phyloP scores from a whole-genome alignment of 2,888 invertebrate genomes.

The Barypeithes pellucidus region DNA sequence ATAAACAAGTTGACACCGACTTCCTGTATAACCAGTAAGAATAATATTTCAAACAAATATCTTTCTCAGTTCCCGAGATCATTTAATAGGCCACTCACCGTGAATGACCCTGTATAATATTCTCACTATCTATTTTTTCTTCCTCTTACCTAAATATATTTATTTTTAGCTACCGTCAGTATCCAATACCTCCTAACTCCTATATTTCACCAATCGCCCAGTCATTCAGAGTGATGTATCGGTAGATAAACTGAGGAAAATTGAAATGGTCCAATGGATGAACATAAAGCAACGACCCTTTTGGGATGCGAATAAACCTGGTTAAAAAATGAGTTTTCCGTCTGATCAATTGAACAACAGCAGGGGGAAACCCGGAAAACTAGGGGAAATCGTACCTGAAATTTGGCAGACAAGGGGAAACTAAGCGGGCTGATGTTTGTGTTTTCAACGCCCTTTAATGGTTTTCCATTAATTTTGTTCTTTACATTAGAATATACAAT shows the following conservation, averaged over 20 bases:
- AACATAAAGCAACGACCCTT: slow-evolving; percentile 27
- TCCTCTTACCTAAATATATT: neutral
- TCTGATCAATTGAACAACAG: slow-evolving; percentile 62
- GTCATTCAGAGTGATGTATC: neutral
- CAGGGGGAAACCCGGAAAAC: slow-evolving; percentile 50
- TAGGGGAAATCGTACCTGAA: slow-evolving; percentile 32
- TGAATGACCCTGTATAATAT: too few relatives aligned
- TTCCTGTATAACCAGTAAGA: too few relatives aligned
- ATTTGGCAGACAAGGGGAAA: slow-evolving; percentile 5
- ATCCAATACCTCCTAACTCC: neutral
- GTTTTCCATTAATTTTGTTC: slow-evolving; percentile 23
- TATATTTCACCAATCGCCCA: slow-evolving; percentile 1
- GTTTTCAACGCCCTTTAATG: slow-evolving; percentile 23
- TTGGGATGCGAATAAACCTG: slow-evolving; percentile 40
- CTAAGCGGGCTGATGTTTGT: slow-evolving; percentile 13
- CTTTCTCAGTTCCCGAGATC: too few relatives aligned
- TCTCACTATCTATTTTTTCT: too few relatives aligned
- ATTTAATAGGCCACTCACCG: too few relatives aligned
- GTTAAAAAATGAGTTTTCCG: slow-evolving; percentile 62
- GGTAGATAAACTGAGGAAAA: neutral
- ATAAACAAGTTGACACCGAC: too few relatives aligned
- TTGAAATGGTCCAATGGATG: slow-evolving; percentile 10
- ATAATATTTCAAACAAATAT: too few relatives aligned
- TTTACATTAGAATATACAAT: neutral
- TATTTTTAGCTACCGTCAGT: slow-evolving; percentile 2